Evolutionary conservation across 2,888 invertebrate genomes (phyloP), one percentile per base, ranked within the genome.

Genomic region (Aporophyla lueneburgensis): DNA sequence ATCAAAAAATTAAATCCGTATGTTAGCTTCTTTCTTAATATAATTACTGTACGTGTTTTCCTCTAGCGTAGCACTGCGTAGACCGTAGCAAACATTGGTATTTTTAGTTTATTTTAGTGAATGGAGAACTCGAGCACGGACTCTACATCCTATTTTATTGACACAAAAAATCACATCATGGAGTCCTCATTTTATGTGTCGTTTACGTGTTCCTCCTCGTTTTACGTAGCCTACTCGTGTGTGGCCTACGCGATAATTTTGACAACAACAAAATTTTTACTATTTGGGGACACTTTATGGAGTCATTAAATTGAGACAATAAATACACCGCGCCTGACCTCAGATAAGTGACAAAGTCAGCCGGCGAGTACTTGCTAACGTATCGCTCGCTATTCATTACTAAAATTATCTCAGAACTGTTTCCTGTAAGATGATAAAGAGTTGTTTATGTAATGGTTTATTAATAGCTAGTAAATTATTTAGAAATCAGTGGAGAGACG

Each of bases 271-370:
- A 86, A 87, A 87, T 73, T 70, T 54, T 51, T 63, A 81, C 84
- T 83, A 87, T 87, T 87, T 83, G 76, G 73, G 81, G 81, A 87
- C 89, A 89, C 86, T 85, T 90, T 89, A 90, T 86, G 73, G 80
- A 90, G 88, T 88, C 89, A 91, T 93, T 92, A 91, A 90, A 90
- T 87, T 83, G 82, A 88, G 81, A 87, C 86, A 89, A 90, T 89
- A 89, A 92, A 90, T 91, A 88, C 86, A 88, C 83, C 84, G 87
- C 73, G 86, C 77, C 76, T 90, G 92, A 93, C 91, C 91, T 86
- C 71, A 85, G 93, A 93, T 93, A 94, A 92, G 84, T 86, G 67
- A 91, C 89, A 93, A 93, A 92, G 91, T 91, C 90, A 81, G 87
- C 89, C 90, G 91, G 87, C 89, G 74, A 74, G 84, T 78, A 81